A percentile compares a stretch with the other conserved stretches of the same genome.
These are phyloP conservation scores for Conus betulinus DNA, from an alignment of 1,140 invertebrate genomes.

Conservation along the genomic window DNA sequence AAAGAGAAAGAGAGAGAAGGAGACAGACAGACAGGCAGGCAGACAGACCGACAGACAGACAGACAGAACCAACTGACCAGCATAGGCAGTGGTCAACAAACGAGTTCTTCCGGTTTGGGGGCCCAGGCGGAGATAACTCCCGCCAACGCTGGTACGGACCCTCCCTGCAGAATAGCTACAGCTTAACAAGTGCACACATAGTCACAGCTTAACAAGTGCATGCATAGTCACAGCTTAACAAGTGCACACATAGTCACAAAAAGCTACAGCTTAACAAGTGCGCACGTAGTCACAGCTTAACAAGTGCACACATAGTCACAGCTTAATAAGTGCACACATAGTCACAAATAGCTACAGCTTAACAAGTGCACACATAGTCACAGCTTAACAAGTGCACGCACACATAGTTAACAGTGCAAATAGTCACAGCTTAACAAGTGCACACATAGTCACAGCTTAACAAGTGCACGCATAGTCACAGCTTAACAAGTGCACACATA, in stretches of 20 bases:
- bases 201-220: background rate
- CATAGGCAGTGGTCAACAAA: slow-evolving; percentile 68
- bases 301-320: background rate
- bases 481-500: background rate
- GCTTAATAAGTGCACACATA: background rate
- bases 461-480: no score
- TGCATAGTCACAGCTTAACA: background rate
- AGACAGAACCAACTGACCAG: slow-evolving; percentile 54
- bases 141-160: slow-evolving; percentile 67
- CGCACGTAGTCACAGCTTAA: background rate
- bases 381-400: no score
- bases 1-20: background rate
- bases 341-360: no score
- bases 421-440: no score
- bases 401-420: no score
- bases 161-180: slow-evolving; percentile 75
- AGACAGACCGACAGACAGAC: background rate
- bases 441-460: no score
- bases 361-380: no score
- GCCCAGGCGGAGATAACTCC: slow-evolving; percentile 71
- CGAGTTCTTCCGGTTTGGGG: slow-evolving; percentile 68
- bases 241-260: background rate
- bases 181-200: no score
- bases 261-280: background rate
- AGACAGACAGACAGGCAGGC: background rate